phyloP scores from a whole-genome alignment of 2,797 vertebrate genomes.

The Spheniscus humboldti region DNA sequence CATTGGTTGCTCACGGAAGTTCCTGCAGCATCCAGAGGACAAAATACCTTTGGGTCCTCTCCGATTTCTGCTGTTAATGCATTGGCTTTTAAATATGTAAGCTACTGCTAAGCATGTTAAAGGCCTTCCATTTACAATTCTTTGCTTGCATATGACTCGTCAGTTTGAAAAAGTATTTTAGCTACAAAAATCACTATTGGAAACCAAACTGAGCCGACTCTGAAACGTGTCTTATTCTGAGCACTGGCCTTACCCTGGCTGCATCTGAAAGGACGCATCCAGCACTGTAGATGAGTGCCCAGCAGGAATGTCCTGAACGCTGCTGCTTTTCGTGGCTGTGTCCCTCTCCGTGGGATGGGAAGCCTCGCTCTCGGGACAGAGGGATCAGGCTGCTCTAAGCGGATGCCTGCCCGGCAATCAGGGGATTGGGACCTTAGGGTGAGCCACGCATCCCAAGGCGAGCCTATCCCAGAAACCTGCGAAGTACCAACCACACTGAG shows the following conservation, averaged over 20 bases:
- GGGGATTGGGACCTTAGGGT: too few species aligned
- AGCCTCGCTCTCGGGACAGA: neutral
- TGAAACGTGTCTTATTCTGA: neutral
- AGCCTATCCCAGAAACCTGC: neutral
- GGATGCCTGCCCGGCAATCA: accelerated
- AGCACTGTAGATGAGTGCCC: too few species aligned
- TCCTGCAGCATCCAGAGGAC: neutral
- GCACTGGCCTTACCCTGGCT: neutral
- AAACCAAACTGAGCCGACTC: too few species aligned
- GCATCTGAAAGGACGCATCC: neutral
- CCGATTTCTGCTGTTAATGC: neutral
- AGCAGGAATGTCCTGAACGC: neutral
- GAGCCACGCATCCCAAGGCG: neutral
- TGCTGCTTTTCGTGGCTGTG: accelerated
- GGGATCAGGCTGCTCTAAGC: neutral
- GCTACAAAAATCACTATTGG: neutral
- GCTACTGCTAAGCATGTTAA: neutral
- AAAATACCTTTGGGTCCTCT: neutral
- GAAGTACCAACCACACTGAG: neutral
- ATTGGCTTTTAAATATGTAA: accelerated
- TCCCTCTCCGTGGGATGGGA: neutral
- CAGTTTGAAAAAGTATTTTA: neutral
- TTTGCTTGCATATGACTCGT: too few species aligned
- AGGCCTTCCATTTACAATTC: neutral
- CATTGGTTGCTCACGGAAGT: neutral